Evolutionary conservation across 2,113 vertebrate genomes (phyloP).

Genomic region (Psettodes erumei): DNA sequence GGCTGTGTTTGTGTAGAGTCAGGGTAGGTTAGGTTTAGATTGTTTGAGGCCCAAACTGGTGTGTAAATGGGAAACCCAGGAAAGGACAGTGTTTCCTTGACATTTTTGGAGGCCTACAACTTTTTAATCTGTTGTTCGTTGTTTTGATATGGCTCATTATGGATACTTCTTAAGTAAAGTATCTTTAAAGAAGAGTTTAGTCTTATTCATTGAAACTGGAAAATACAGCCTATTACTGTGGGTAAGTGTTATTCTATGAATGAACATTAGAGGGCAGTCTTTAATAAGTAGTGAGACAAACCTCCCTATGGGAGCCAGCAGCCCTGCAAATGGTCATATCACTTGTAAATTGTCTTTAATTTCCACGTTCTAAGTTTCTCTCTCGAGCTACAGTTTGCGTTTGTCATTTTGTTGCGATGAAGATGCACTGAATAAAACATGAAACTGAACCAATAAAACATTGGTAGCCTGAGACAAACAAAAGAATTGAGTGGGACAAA

Average conservation of each 20-base stretch:
- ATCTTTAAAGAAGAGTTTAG: background rate
- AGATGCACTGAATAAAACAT: too few species aligned
- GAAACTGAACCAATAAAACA: too few species aligned
- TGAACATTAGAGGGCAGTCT: constrained; percentile 52
- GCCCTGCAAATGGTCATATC: background rate
- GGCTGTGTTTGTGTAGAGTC: background rate
- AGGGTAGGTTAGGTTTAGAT: background rate
- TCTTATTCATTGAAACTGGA: background rate
- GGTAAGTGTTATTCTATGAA: background rate
- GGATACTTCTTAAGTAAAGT: background rate
- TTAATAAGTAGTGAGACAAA: background rate
- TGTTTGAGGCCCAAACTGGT: background rate
- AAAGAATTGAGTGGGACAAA: background rate
- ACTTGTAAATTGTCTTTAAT: background rate
- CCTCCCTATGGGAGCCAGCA: background rate
- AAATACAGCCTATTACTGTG: background rate
- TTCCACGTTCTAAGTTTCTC: background rate
- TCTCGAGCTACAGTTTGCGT: background rate
- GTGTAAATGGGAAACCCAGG: background rate
- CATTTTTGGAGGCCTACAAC: too few species aligned
- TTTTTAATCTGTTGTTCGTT: too few species aligned
- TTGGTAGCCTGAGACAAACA: background rate
- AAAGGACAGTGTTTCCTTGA: too few species aligned
- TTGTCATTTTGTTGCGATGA: too few species aligned
- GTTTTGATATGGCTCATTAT: too few species aligned